Base-by-base conservation (phyloP, 2,888 invertebrate species). In the Oscheius onirici region DNA sequence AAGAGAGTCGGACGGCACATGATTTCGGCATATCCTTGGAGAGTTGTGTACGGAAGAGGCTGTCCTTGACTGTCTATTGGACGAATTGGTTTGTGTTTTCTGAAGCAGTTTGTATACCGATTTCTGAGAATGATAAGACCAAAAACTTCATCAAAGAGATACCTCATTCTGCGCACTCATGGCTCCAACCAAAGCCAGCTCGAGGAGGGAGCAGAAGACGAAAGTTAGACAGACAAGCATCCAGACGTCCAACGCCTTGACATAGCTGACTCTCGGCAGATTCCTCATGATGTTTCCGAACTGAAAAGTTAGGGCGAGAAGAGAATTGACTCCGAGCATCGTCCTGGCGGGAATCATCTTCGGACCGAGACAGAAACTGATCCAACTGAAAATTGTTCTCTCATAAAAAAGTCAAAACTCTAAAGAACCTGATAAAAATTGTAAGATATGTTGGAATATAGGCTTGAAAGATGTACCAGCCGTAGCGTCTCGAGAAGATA, bases 381-480 rank as follows among this genome's bases (percentile, higher is more conserved):
- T 83, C 83, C 83, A 83, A 65, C 83, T 83, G 72, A 65, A 82
- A 76, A 10, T 10, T 49, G 13, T 15, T 22, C 1, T 28, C 34
- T 63, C 13, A 10, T n/a, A n/a, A n/a, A n/a, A 52, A 41, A 1
- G 43, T 15, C 6, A 3, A n/a, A 15, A 15, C 5, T 20, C 28
- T 43, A 11, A n/a, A n/a, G 24, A 46, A 86, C 74, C 83, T 83
- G 66, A 87, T 87, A 71, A 87, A 87, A 55, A 87, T 87, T 8
- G 87, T 86, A 10, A 87, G 78, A 76, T 86, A 87, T n/a, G 87
- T 86, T 17, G 87, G 87, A 52, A 87, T 78, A 65, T 86, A 87
- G n/a, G 87, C 87, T 73, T 87, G 87, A 52, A 87, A 79, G 68
- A 86, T 83, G 78, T 87, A 87, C 83, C 86, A 87, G 34, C 87